phyloP scores from a whole-genome alignment of 2,113 vertebrate genomes.

The Corythoichthys haematopterus region DNA sequence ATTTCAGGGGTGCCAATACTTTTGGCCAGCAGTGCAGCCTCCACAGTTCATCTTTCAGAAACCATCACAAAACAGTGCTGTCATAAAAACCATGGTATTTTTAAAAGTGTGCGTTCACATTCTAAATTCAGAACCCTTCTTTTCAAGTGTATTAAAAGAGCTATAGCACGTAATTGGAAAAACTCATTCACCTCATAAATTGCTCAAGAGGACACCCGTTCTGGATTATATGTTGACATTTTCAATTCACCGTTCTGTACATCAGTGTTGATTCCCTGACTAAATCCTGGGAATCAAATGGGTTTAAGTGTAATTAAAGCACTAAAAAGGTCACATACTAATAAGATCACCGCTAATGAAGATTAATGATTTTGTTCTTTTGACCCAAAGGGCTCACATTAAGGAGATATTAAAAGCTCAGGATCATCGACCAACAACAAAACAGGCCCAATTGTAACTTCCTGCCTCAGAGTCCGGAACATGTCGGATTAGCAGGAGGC shows the following conservation, averaged over 20 bases:
- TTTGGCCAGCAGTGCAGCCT: too few species aligned
- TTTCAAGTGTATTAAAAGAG: background rate
- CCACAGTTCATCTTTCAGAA: background rate
- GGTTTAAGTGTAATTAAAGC: background rate
- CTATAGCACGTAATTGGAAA: background rate
- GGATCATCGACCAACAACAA: conserved; percentile 5
- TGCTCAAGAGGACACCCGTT: background rate
- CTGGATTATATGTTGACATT: background rate
- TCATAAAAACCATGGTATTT: background rate
- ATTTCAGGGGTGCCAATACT: too few species aligned
- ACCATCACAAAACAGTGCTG: background rate
- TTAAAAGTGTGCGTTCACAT: background rate
- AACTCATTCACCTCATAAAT: background rate
- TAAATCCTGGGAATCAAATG: background rate
- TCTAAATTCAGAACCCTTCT: background rate
- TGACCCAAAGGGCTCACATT: conserved; percentile 14
- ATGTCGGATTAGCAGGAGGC: conserved; percentile 3
- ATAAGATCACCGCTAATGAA: conserved; percentile 4
- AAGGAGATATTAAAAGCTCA: conserved; percentile 13
- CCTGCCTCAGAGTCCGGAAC: background rate
- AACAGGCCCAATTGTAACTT: conserved; percentile 7
- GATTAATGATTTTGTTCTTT: conserved; percentile 13
- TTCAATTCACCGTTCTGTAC: background rate
- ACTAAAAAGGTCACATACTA: conserved; percentile 10
- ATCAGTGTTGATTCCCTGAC: background rate